These are phyloP conservation scores for Pomacea canaliculata DNA, from an alignment of 2,888 invertebrate species.

Conservation along the genomic window DNA sequence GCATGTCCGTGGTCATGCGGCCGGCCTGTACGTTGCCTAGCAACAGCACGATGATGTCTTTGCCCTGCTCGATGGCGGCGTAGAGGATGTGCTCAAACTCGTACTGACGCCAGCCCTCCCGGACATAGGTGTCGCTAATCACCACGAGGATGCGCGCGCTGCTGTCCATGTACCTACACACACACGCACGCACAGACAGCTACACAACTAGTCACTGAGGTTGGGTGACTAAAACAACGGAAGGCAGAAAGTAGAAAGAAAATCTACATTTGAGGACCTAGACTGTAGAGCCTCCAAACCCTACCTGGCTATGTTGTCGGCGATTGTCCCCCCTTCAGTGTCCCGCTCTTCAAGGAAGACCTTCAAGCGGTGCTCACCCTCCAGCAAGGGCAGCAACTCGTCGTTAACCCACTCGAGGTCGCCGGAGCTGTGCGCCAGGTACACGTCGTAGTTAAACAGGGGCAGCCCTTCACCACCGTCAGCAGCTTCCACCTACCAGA, in stretches of 20 bases:
- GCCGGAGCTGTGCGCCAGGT: conserved; percentile 18
- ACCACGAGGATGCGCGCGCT: conserved; percentile 19
- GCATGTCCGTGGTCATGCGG: conserved; percentile 23
- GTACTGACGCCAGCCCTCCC: conserved; percentile 21
- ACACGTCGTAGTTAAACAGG: conserved; percentile 19
- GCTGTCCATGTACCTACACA: conserved; percentile 19
- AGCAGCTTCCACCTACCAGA: background rate
- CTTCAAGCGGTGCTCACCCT: conserved; percentile 13
- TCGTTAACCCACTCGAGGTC: conserved; percentile 19
- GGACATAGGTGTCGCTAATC: conserved; percentile 16
- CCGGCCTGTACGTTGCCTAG: conserved; percentile 25
- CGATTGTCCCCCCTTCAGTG: background rate
- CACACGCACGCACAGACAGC: background rate
- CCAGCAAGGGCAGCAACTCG: conserved; percentile 11
- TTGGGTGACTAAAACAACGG: too few species aligned
- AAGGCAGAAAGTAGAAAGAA: too few species aligned
- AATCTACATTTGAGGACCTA: too few species aligned
- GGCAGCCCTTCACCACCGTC: background rate
- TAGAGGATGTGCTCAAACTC: conserved; percentile 23
- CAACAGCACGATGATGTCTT: conserved; percentile 25
- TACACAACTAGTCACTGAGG: too few species aligned
- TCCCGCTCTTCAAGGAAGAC: conserved; percentile 24
- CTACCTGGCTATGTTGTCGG: conserved; percentile 18
- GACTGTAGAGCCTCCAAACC: too few species aligned
- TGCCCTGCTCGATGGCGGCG: conserved; percentile 19